Conservation (phyloP, 1,140 invertebrate genomes). For the Drosophila suzukii region DNA sequence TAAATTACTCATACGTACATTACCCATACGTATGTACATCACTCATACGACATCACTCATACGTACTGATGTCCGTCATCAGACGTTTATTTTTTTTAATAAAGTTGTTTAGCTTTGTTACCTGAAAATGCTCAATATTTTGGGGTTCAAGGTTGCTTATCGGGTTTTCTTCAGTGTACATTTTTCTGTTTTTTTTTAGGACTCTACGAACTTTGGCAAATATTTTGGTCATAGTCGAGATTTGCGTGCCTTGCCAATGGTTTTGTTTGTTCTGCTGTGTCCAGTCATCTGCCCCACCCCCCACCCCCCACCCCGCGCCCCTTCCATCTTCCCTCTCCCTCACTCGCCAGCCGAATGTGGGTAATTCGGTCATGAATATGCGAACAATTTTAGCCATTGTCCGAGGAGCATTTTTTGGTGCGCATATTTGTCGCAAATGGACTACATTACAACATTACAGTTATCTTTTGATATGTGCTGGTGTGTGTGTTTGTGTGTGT, state of each 20-base stretch:
- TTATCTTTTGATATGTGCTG: conserved; percentile 67
- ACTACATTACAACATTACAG: conserved; percentile 78
- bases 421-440: conserved; percentile 81
- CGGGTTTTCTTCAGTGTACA: conserved; percentile 8
- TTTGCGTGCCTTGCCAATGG: conserved; percentile 78
- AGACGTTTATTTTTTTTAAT: no score
- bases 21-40: no score
- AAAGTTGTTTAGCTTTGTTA: no score
- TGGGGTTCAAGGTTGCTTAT: background rate
- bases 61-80: no score
- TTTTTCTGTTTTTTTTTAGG: conserved; percentile 32
- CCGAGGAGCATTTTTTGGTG: conserved; percentile 72
- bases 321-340: background rate
- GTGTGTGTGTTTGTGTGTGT: conserved; percentile 20
- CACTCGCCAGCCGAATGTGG: conserved; percentile 58
- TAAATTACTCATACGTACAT: no score
- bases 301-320: background rate
- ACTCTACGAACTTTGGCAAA: conserved; percentile 68
- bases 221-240: conserved; percentile 80
- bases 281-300: conserved; percentile 51
- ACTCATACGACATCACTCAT: no score
- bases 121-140: background rate
- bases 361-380: conserved; percentile 82
- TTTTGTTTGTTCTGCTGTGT: conserved; percentile 79
- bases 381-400: conserved; percentile 76